Base-by-base conservation (phyloP, 2,888 invertebrate species). In the Busseola fusca region DNA sequence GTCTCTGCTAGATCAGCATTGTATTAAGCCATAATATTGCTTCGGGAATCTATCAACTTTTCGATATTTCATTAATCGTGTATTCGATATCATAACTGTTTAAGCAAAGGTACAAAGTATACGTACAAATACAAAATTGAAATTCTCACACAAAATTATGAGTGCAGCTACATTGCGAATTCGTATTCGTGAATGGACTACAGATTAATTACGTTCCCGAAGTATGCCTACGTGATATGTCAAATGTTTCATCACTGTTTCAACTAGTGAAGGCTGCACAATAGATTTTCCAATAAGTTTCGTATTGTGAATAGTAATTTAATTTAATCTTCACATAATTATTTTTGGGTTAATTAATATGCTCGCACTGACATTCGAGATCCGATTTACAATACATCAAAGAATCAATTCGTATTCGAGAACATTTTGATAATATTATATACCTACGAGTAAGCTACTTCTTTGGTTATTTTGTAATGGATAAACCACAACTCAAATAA, bases 131-230 rank as follows among this genome's bases (percentile, higher is more conserved):
- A 63, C 52, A 48, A 72, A 69, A 72, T 71, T 75, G 74, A 52
- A 65, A 70, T 82, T 69, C 78, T 81, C 68, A 69, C 45, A 16
- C 40, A 69, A 67, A 83, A 84, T 82, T 84, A 84, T 84, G 78
- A 86, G 83, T 84, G 84, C 82, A 84, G 74, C 81, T 82, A 84
- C 82, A 82, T 82, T 83, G 80, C 75, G 83, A 84, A 86, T 81
- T 80, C 78, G 75, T 65, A 80, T 74, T 84, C 87, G 89, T 88
- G 89, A 79, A 77, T 74, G 69, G 86, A 84, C 80, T 89, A 81
- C 87, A 86, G 87, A 89, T 89, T 87, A 87, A 89, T 89, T 87
- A 86, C 78, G 81, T 50, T 75, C 65, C 68, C 67, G 72, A 76
- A 76, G 72, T 83, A 79, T 83, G 76, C 76, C 74, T 83, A 87